Conservation (phyloP, 2,113 vertebrate species). For the Rhinopithecus roxellana region DNA sequence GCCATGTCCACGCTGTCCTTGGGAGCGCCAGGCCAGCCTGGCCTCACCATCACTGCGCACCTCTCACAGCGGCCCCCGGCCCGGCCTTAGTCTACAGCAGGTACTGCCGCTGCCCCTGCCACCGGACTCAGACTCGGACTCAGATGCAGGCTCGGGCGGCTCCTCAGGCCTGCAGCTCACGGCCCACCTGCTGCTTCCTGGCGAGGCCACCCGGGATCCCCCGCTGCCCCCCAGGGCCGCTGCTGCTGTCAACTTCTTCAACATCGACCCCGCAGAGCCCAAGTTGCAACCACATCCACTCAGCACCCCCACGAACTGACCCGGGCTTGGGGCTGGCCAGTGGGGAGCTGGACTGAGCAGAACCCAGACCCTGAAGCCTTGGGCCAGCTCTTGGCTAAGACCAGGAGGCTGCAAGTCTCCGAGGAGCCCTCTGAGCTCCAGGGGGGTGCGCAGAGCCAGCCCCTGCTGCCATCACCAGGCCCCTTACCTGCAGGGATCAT, state of each 20-base stretch:
- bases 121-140: constrained; percentile 32
- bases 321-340: accelerated
- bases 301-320: constrained; percentile 84
- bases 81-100: constrained; percentile 81
- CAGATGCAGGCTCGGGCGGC: background rate
- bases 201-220: background rate
- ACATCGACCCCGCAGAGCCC: constrained; percentile 68
- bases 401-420: background rate
- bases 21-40: constrained; percentile 83
- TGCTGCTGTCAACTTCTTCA: constrained; percentile 83
- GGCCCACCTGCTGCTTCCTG: background rate
- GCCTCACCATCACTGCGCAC: constrained; percentile 94
- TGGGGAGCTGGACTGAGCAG: background rate
- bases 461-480: background rate
- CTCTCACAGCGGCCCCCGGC: constrained; percentile 88
- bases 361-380: background rate
- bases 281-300: constrained; percentile 84
- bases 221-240: constrained; percentile 69
- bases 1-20: constrained; percentile 87
- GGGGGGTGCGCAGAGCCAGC: background rate
- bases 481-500: background rate
- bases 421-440: background rate
- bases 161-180: constrained; percentile 84
- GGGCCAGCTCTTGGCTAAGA: background rate
- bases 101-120: constrained; percentile 83